Evolutionary conservation across 2,113 vertebrate species (phyloP).

Genomic region (Manacus vitellinus): DNA sequence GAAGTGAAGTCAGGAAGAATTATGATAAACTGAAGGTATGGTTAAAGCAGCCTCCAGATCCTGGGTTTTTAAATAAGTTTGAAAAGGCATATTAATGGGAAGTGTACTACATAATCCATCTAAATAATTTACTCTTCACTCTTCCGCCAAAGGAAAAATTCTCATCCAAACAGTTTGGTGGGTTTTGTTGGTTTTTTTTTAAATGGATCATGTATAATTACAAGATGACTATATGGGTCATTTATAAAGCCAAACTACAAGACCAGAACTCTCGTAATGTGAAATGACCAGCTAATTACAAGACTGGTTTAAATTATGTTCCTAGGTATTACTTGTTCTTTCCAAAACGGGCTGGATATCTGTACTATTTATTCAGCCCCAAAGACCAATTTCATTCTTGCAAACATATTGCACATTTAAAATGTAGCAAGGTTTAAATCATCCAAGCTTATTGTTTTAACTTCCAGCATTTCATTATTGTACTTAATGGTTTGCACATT

Average conservation of each 20-base stretch:
- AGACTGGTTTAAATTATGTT: slow-evolving; percentile 38
- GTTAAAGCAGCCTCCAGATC: background rate
- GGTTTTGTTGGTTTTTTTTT: background rate
- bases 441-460: slow-evolving; percentile 50
- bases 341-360: slow-evolving; percentile 37
- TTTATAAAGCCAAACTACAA: slow-evolving; percentile 37
- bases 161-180: background rate
- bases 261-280: background rate
- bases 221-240: background rate
- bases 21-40: background rate
- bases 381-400: slow-evolving; percentile 58
- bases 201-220: slow-evolving; percentile 4
- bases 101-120: slow-evolving; percentile 2
- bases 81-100: background rate
- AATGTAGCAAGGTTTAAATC: slow-evolving; percentile 52
- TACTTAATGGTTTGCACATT: slow-evolving; percentile 55
- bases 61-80: background rate
- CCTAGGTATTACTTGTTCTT: slow-evolving; percentile 43
- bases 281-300: slow-evolving; percentile 56
- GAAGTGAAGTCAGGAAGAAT: slow-evolving; percentile 13
- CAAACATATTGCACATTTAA: slow-evolving; percentile 59
- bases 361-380: slow-evolving; percentile 45
- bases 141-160: slow-evolving; percentile 29
- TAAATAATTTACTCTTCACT: slow-evolving; percentile 23
- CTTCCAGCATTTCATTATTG: slow-evolving; percentile 42